Percentiles rank a stretch among this genome's conserved stretches.
These are phyloP conservation scores for Noctua fimbriata DNA, from an alignment of 2,888 invertebrate genomes.

Conservation along the genomic window DNA sequence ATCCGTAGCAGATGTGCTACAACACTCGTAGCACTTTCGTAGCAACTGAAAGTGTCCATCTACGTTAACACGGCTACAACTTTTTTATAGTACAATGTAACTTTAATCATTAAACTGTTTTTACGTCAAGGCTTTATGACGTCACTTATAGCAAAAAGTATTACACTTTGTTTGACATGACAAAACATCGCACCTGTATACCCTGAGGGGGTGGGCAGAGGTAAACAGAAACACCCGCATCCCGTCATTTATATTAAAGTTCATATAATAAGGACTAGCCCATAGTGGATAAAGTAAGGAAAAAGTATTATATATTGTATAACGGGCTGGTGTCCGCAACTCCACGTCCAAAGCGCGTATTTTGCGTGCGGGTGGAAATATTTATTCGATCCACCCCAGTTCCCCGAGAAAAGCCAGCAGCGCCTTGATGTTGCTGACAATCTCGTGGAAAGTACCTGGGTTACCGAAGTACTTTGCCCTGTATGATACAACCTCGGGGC, in stretches of 20 bases:
- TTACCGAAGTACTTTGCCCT: too few species aligned
- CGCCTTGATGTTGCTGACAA: too few species aligned
- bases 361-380: too few species aligned
- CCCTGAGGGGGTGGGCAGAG: background rate
- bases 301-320: too few species aligned
- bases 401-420: too few species aligned
- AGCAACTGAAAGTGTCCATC: constrained; percentile 46
- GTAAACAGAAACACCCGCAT: background rate
- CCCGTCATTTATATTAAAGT: background rate
- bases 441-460: too few species aligned
- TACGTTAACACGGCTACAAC: constrained; percentile 43
- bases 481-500: too few species aligned
- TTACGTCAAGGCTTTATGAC: constrained; percentile 48
- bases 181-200: background rate
- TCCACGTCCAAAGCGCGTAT: too few species aligned
- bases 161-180: background rate
- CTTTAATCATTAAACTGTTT: constrained; percentile 48
- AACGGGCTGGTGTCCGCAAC: too few species aligned
- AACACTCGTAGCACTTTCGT: constrained; percentile 52
- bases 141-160: constrained; percentile 37
- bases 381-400: too few species aligned
- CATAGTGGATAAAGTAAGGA: too few species aligned
- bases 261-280: too few species aligned
- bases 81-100: constrained; percentile 40
- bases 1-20: constrained; percentile 55